These are phyloP conservation scores for Cuniculus paca DNA, from an alignment of 2,797 vertebrate species.

Conservation along the genomic window DNA sequence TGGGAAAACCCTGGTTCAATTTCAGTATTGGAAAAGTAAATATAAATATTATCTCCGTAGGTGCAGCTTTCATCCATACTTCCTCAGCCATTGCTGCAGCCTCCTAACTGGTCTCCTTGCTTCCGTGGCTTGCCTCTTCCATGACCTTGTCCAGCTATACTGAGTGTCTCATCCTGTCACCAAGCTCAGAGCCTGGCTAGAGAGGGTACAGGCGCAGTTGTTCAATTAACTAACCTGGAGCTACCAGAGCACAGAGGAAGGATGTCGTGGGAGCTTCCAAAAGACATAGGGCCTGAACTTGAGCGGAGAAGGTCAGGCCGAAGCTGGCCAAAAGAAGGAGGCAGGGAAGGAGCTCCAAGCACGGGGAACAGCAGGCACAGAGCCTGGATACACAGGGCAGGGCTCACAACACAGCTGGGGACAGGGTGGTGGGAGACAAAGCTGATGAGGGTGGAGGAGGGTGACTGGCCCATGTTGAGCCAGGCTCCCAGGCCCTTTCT, in stretches of 20 bases:
- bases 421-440: not conserved
- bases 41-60: not conserved
- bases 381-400: not conserved
- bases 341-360: not conserved
- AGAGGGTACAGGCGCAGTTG: not conserved
- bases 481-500: not conserved
- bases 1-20: not conserved
- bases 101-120: not conserved
- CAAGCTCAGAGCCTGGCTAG: not conserved
- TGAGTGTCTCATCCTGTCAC: not conserved
- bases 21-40: not conserved
- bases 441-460: rapidly evolving
- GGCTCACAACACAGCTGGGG: not conserved
- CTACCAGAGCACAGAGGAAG: not conserved
- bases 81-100: rapidly evolving
- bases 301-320: not conserved
- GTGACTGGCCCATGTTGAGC: not conserved
- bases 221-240: not conserved
- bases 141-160: too few species aligned
- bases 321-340: not conserved
- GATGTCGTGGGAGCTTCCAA: not conserved
- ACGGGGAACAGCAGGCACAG: not conserved
- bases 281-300: not conserved
- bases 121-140: not conserved
- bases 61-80: rapidly evolving